Evolutionary conservation across 2,113 vertebrate genomes (phyloP), one percentile per base, ranked within the genome.

Genomic region (Bufo gargarizans): DNA sequence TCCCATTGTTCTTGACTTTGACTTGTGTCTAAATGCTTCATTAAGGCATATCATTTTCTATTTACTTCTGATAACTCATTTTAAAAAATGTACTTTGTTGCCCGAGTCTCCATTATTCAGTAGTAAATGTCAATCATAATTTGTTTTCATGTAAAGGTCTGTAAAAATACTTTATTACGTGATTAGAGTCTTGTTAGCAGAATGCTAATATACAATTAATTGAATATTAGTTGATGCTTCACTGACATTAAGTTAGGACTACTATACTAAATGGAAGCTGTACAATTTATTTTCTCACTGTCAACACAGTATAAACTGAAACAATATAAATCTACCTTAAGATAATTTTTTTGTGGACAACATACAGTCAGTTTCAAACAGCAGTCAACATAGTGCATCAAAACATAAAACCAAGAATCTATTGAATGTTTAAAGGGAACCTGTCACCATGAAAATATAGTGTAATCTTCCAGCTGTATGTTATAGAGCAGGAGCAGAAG

Each of bases 191-290:
- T 85, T 85, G 84, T 86, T 86, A 78, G 74, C 74, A 67, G 55
- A 86, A 86, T 86, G 74, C 59, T 86, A 86, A 86, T 86, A 86
- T 50, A 67, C 58, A 69, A 67, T 87, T 69, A 79, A 87, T 80
- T 87, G 63, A 87, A 79, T 86, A 55, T 65, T 78, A 86, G 76
- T 56, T 79, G 61, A 55, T 87, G 61, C 72, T 86, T 86, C 56
- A 86, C 56, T 63, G 56, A 20, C 13, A 63, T 63, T 2, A 72
- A 10, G 47, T 53, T n/a, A 53, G 5, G 8, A 76, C 2, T 49
- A 10, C 65, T 72, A 72, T 72, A 49, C 17, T 83, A 8, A 67
- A 83, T 49, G 81, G 43, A 3, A n/a, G 47, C 63, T 69, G 8
- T 12, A 13, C 9, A 33, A 13, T 19, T 77, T 55, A 8, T 22